A percentile compares a stretch with the other conserved stretches of the same genome.
Conservation (phyloP, 2,888 invertebrate species). For the Mactromeris polynyma region DNA sequence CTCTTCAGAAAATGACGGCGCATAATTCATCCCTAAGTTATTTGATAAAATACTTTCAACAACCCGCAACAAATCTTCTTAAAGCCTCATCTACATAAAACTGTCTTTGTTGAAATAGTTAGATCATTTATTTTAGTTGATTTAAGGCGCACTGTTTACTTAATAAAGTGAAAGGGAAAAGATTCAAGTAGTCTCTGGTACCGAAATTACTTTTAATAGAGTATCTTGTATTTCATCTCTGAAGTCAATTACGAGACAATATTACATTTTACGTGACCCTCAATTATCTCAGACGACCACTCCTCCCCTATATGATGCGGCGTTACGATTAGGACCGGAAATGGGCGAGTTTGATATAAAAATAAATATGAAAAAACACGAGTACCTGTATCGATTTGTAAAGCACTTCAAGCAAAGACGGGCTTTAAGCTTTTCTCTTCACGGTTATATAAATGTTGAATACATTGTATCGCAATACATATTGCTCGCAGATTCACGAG, state of each 20-base stretch:
- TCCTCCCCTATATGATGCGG: not conserved
- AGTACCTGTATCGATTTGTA: no score
- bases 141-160: slow-evolving; percentile 10
- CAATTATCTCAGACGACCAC: not conserved
- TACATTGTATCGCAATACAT: no score
- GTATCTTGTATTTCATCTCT: not conserved
- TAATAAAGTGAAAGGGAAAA: not conserved
- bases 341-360: not conserved
- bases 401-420: no score
- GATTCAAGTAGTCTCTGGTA: not conserved
- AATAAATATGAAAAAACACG: not conserved
- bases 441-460: no score
- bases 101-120: not conserved
- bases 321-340: not conserved
- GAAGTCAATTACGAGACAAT: slow-evolving; percentile 9
- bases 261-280: slow-evolving; percentile 4
- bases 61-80: not conserved
- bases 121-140: not conserved
- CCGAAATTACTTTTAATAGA: not conserved
- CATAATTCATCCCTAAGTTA: not conserved
- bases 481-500: no score
- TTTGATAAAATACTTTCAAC: slow-evolving; percentile 27
- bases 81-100: slow-evolving; percentile 9
- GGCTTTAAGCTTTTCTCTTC: no score
- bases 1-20: slow-evolving; percentile 26